These are phyloP conservation scores for Lithosia quadra DNA, from an alignment of 2,888 invertebrate genomes.

Conservation along the genomic window DNA sequence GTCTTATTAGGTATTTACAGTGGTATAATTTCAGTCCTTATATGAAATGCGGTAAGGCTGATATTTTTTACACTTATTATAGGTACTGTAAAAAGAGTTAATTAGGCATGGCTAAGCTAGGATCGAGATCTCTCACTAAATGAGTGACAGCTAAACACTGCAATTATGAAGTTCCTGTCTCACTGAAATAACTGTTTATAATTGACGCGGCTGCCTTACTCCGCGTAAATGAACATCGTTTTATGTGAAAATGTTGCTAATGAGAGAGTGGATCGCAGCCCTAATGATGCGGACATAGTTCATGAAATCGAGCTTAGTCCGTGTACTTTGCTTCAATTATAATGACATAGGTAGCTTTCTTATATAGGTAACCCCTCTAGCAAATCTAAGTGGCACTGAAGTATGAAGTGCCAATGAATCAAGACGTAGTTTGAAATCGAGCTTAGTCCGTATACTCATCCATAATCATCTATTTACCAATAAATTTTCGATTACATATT, in stretches of 20 bases:
- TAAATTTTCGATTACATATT: no score
- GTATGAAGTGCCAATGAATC: background rate
- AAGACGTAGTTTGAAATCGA: background rate
- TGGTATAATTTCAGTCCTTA: conserved; percentile 57
- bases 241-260: conserved; percentile 83
- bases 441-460: background rate
- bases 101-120: conserved; percentile 62
- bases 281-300: conserved; percentile 78
- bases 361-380: conserved; percentile 26
- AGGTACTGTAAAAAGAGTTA: conserved; percentile 53
- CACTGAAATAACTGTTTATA: conserved; percentile 83
- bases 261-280: conserved; percentile 74
- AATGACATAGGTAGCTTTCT: conserved; percentile 59
- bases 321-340: conserved; percentile 58
- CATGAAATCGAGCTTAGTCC: conserved; percentile 65
- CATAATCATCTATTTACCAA: no score
- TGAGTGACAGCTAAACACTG: conserved; percentile 78
- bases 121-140: conserved; percentile 75
- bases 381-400: conserved; percentile 13
- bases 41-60: conserved; percentile 36
- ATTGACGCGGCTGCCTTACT: conserved; percentile 75
- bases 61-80: conserved; percentile 46
- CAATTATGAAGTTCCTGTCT: conserved; percentile 75
- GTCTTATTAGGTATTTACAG: conserved; percentile 58
- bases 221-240: conserved; percentile 75